Evolutionary conservation across 1,140 invertebrate species (phyloP).

Genomic region (Drosophila pseudoobscura): DNA sequence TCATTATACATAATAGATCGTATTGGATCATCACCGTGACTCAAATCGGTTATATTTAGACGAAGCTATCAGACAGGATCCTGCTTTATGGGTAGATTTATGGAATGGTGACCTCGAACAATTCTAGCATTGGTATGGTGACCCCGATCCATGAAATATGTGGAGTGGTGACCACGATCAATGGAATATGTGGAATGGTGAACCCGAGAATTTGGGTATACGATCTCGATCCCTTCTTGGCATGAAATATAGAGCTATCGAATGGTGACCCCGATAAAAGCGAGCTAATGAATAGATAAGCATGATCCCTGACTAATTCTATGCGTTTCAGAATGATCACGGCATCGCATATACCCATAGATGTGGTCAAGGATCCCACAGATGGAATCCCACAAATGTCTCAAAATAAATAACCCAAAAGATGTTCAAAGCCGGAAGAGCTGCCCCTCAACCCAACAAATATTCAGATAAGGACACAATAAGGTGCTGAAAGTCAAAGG

Average conservation of each 20-base stretch:
- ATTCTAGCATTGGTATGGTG: not conserved
- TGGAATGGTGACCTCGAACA: not conserved
- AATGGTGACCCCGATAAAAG: no score
- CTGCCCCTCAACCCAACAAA: constrained; percentile 7
- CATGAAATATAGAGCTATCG: no score
- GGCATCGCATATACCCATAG: no score
- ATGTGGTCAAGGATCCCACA: not conserved
- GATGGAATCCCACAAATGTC: not conserved
- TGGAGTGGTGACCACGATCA: constrained; percentile 1
- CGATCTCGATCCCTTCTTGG: no score
- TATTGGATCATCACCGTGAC: no score
- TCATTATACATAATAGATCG: no score
- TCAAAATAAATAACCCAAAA: constrained; percentile 24
- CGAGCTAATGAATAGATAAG: not conserved
- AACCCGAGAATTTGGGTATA: no score
- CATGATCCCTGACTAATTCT: not conserved
- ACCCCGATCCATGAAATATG: no score
- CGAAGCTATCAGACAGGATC: no score
- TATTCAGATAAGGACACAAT: constrained; percentile 42
- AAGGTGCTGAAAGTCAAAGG: constrained; percentile 78
- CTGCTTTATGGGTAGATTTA: not conserved
- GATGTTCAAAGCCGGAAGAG: not conserved
- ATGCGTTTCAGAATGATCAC: no score
- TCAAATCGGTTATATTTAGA: no score
- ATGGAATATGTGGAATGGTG: no score